phyloP scores from a whole-genome alignment of 1,140 invertebrate genomes.

The Ruditapes philippinarum region DNA sequence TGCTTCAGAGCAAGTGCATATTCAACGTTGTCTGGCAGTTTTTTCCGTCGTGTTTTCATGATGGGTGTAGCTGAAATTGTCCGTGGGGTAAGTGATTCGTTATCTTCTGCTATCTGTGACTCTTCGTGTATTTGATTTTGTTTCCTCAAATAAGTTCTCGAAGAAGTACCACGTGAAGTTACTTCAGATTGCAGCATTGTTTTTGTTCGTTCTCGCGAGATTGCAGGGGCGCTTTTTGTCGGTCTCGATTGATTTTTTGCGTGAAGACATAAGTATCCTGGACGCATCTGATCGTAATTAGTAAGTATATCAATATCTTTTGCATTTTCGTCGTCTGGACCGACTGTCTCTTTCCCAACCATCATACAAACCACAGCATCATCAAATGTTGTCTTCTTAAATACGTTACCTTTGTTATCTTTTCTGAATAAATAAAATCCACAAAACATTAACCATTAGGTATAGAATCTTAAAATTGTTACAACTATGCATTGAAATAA shows the following conservation, averaged over 20 bases:
- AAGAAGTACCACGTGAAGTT: slow-evolving; percentile 52
- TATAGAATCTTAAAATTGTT: too few relatives aligned
- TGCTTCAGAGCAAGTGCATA: slow-evolving; percentile 52
- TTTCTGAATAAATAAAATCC: slow-evolving; percentile 45
- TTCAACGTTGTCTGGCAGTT: slow-evolving; percentile 56
- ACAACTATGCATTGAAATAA: too few relatives aligned
- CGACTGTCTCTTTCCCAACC: slow-evolving; percentile 48
- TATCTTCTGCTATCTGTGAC: slow-evolving; percentile 47
- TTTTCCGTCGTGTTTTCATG: slow-evolving; percentile 44
- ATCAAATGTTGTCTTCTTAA: slow-evolving; percentile 56
- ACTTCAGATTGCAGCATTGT: slow-evolving; percentile 51
- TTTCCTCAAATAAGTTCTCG: slow-evolving; percentile 49
- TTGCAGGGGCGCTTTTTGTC: slow-evolving; percentile 56
- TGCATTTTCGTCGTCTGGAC: slow-evolving; percentile 33
- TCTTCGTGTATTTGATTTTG: slow-evolving; percentile 45
- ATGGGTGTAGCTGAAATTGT: slow-evolving; percentile 34
- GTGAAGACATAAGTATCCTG: slow-evolving; percentile 43
- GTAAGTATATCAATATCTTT: slow-evolving; percentile 12
- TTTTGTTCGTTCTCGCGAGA: slow-evolving; percentile 48
- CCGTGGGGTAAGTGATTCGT: slow-evolving; percentile 31
- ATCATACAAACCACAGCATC: slow-evolving; percentile 56
- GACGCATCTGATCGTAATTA: slow-evolving; percentile 25
- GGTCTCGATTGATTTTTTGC: slow-evolving; percentile 22
- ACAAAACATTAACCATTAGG: too few relatives aligned
- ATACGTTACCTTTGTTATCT: slow-evolving; percentile 33